phyloP scores from a whole-genome alignment of 2,888 invertebrate species.

The Timema cristinae region DNA sequence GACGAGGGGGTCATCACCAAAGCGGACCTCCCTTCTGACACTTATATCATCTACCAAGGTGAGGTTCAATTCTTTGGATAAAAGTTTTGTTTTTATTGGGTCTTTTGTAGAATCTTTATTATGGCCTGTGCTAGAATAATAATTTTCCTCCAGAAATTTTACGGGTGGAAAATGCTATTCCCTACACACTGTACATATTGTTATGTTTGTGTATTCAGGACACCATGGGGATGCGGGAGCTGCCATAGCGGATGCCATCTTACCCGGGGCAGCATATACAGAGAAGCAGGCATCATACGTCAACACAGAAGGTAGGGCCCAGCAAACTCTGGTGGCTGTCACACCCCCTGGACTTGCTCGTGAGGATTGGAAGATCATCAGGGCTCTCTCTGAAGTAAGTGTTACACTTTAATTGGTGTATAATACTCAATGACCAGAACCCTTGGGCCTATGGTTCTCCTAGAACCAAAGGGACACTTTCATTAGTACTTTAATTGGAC shows the following conservation, averaged over 20 bases:
- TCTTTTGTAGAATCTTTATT: conserved; percentile 12
- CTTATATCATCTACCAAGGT: conserved; percentile 88
- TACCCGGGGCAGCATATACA: conserved; percentile 97
- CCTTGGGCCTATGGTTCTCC: too few species aligned
- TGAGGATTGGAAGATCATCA: conserved; percentile 97
- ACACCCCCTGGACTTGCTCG: conserved; percentile 89
- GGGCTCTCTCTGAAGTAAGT: conserved; percentile 89
- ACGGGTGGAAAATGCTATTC: too few species aligned
- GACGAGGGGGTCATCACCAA: conserved; percentile 77
- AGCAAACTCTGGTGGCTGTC: conserved; percentile 83
- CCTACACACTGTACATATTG: too few species aligned
- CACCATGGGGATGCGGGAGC: conserved; percentile 97
- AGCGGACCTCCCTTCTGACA: conserved; percentile 73
- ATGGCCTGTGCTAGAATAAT: background rate
- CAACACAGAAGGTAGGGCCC: conserved; percentile 96
- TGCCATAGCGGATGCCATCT: conserved; percentile 82
- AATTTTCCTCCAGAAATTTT: too few species aligned
- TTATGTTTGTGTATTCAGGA: conserved; percentile 50
- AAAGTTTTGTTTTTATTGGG: background rate
- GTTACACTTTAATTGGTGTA: background rate
- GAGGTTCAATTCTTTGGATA: conserved; percentile 25
- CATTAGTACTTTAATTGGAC: too few species aligned
- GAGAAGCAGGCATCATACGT: conserved; percentile 98
- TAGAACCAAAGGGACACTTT: too few species aligned
- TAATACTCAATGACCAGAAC: too few species aligned